phyloP scores from a whole-genome alignment of 2,888 invertebrate genomes.

The Adelognathus sp. region DNA sequence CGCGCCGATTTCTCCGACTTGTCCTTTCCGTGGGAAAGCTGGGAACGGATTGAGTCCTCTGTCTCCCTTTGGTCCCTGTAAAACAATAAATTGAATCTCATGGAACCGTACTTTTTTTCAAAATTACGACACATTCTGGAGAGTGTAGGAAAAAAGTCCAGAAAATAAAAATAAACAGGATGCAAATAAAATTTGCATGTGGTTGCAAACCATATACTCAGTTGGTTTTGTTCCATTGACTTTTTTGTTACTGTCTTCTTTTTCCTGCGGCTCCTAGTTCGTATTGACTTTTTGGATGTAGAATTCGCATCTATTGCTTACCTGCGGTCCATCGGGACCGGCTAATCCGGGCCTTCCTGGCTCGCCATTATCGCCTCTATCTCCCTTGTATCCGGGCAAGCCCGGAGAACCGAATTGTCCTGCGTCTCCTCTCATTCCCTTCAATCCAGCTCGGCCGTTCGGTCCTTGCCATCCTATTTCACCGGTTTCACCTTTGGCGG shows the following conservation, averaged over 20 bases:
- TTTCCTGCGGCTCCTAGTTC: too few species aligned
- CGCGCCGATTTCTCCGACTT: constrained; percentile 84
- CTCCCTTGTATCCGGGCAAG: constrained; percentile 74
- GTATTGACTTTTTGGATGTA: too few species aligned
- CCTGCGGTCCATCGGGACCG: constrained; percentile 76
- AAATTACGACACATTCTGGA: not conserved
- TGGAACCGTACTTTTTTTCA: not conserved
- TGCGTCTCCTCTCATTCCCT: constrained; percentile 76
- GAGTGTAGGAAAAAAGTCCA: too few species aligned
- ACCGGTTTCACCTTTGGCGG: constrained; percentile 80
- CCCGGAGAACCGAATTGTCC: constrained; percentile 77
- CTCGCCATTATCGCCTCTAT: constrained; percentile 80
- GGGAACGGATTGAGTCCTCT: constrained; percentile 75
- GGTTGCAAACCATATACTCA: too few species aligned
- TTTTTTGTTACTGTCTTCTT: too few species aligned
- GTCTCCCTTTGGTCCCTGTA: constrained; percentile 79
- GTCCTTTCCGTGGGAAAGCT: constrained; percentile 77
- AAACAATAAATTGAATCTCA: not conserved
- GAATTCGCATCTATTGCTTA: constrained; percentile 37
- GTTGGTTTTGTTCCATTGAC: too few species aligned
- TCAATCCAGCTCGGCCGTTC: constrained; percentile 73
- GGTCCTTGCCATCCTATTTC: constrained; percentile 75
- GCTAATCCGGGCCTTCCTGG: constrained; percentile 82
- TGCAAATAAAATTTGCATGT: too few species aligned
- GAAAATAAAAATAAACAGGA: too few species aligned